These are phyloP conservation scores for Drosophila neocordata DNA, from an alignment of 1,140 invertebrate species.

Conservation along the genomic window DNA sequence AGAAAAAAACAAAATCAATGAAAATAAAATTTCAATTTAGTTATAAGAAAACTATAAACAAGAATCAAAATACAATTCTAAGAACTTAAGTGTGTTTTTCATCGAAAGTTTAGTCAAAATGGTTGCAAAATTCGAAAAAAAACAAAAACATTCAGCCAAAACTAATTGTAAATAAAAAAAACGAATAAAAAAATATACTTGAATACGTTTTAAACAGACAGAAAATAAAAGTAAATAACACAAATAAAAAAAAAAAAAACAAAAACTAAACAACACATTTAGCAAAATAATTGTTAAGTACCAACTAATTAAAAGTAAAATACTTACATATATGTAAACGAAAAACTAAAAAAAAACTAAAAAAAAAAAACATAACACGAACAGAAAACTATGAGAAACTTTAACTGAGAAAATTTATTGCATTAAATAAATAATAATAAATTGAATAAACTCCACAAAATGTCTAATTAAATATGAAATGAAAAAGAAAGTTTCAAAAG, in stretches of 20 bases:
- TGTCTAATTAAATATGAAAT: conserved; percentile 3
- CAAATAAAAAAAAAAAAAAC: not conserved
- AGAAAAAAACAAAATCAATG: not conserved
- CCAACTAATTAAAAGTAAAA: conserved; percentile 62
- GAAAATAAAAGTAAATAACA: conserved; percentile 49
- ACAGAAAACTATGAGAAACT: conserved; percentile 71
- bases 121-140: conserved; percentile 25
- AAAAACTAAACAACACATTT: conserved; percentile 26
- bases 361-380: conserved; percentile 20
- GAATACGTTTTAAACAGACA: conserved; percentile 45
- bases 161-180: conserved; percentile 47
- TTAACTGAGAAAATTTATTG: conserved; percentile 78
- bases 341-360: conserved; percentile 46
- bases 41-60: conserved; percentile 51
- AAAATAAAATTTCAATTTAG: conserved; percentile 47
- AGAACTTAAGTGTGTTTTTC: conserved; percentile 77
- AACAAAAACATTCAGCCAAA: conserved; percentile 27
- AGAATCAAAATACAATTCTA: conserved; percentile 80
- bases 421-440: conserved; percentile 75
- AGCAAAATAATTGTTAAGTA: conserved; percentile 70
- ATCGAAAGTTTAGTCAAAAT: conserved; percentile 52
- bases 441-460: conserved; percentile 51
- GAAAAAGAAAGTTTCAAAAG: conserved; percentile 16
- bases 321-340: conserved; percentile 59
- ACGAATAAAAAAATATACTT: conserved; percentile 21